Conservation (phyloP, 2,113 vertebrate species). For the Amblyornis subalaris region DNA sequence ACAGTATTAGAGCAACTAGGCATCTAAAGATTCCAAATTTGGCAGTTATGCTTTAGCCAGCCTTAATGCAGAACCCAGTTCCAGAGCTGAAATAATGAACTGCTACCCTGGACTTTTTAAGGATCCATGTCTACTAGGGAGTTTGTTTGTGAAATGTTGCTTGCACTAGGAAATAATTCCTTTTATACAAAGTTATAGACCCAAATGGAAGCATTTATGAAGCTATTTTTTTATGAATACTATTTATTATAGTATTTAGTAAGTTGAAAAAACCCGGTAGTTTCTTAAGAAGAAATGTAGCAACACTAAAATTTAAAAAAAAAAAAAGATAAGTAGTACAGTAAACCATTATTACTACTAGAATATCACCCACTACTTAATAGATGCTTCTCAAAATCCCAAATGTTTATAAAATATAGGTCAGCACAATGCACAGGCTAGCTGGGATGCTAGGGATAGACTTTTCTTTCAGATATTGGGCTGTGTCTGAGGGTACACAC, state of each 20-base stretch:
- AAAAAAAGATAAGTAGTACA: not conserved
- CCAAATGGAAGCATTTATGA: not conserved
- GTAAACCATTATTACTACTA: not conserved
- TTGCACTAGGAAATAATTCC: not conserved
- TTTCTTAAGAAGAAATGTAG: not conserved
- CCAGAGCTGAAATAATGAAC: not conserved
- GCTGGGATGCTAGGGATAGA: not conserved
- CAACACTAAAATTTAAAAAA: not conserved
- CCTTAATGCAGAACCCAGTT: not conserved
- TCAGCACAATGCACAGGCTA: not conserved
- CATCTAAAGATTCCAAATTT: not conserved
- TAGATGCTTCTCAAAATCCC: not conserved
- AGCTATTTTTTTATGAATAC: not conserved
- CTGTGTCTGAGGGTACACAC: not conserved
- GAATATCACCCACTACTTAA: not conserved
- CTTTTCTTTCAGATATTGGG: not conserved
- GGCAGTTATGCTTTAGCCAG: not conserved
- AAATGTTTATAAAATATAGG: not conserved
- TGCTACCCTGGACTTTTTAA: not conserved
- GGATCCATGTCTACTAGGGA: not conserved
- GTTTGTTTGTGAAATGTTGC: not conserved
- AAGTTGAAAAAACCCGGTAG: not conserved
- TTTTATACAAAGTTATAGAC: not conserved
- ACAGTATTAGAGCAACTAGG: not conserved
- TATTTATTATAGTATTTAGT: not conserved